Percentiles rank a stretch among this genome's conserved stretches.
These are phyloP conservation scores for Otus sunia DNA, from an alignment of 2,113 vertebrate genomes.

Conservation along the genomic window DNA sequence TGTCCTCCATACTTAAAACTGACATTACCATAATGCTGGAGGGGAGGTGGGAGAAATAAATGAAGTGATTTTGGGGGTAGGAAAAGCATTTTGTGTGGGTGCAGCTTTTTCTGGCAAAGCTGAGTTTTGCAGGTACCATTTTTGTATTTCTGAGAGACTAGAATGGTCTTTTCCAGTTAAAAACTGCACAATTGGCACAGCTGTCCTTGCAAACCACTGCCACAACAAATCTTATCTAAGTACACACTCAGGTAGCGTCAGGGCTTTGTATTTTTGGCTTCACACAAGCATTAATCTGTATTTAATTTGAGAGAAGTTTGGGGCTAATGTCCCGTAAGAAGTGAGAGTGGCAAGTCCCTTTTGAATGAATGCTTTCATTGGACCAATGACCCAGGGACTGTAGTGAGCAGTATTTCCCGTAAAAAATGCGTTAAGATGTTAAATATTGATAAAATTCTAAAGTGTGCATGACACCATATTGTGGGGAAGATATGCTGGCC, in stretches of 20 bases:
- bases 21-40: not conserved
- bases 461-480: fast-evolving
- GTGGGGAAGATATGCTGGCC: not conserved
- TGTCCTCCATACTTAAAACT: not conserved
- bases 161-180: not conserved
- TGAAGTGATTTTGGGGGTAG: not conserved
- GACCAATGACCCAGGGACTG: not conserved
- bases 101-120: not conserved
- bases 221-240: not conserved
- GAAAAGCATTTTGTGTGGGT: not conserved
- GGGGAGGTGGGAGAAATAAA: not conserved
- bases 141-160: not conserved
- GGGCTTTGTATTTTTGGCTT: not conserved
- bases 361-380: not conserved
- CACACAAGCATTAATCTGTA: not conserved
- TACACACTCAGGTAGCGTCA: not conserved
- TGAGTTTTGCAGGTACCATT: not conserved
- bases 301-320: not conserved
- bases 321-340: not conserved
- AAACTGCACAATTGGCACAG: not conserved
- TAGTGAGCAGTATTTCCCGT: not conserved
- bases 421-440: not conserved
- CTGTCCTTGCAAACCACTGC: not conserved
- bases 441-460: not conserved
- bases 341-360: not conserved